phyloP scores from a whole-genome alignment of 2,113 vertebrate genomes.

The Cervus canadensis region DNA sequence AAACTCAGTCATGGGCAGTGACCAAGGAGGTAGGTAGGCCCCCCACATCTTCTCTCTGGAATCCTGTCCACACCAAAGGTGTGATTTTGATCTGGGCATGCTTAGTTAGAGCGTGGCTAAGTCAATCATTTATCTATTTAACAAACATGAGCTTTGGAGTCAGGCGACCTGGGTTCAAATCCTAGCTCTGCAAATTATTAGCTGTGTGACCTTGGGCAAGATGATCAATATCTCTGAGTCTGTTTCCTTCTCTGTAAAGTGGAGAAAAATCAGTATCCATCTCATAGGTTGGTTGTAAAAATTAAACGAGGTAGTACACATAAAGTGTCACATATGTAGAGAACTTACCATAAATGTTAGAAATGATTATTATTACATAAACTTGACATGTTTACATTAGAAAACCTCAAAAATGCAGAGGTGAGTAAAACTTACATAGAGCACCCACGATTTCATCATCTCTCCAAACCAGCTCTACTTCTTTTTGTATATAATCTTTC shows the following conservation, averaged over 20 bases:
- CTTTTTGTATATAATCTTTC: background rate
- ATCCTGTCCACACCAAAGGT: background rate
- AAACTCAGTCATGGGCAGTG: background rate
- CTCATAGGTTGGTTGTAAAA: background rate
- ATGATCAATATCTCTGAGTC: background rate
- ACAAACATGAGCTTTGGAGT: background rate
- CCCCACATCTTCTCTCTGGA: background rate
- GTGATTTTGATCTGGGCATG: background rate
- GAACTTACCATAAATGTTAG: background rate
- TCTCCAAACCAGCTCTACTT: background rate
- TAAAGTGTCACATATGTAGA: background rate
- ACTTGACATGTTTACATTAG: background rate
- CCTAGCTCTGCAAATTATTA: background rate
- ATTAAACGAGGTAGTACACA: background rate
- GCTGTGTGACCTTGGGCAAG: background rate
- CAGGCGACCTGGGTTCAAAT: background rate
- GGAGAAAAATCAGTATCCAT: background rate
- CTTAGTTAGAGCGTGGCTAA: background rate
- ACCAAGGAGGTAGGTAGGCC: background rate
- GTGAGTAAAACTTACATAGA: background rate
- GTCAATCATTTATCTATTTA: background rate
- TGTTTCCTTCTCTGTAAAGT: background rate
- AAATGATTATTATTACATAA: background rate
- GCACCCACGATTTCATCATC: background rate
- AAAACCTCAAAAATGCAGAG: conserved; percentile 14